These are phyloP conservation scores for Spatulosminthurus flaviceps DNA, from an alignment of 2,888 invertebrate genomes.

Conservation along the genomic window DNA sequence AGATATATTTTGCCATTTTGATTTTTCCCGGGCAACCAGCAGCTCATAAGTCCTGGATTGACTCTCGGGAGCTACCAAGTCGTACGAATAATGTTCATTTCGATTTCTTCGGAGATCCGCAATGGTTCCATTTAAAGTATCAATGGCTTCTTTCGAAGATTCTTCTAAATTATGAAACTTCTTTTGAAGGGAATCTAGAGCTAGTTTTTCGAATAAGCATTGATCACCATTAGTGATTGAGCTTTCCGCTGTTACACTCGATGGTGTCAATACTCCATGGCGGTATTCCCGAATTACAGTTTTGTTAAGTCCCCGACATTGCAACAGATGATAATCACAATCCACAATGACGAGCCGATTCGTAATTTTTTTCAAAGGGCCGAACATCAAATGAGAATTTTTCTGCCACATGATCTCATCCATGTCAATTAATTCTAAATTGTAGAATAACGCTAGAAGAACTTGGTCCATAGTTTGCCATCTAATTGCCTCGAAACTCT, in stretches of 20 bases:
- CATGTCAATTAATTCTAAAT: neutral
- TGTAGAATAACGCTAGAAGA: neutral
- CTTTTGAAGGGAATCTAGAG: neutral
- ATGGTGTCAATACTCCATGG: neutral
- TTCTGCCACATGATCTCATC: neutral
- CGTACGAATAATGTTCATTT: neutral
- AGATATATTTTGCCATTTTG: neutral
- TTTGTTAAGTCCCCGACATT: neutral
- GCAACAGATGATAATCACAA: neutral
- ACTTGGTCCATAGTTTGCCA: conserved; percentile 5
- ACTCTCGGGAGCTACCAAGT: neutral
- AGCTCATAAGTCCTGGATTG: too few species aligned
- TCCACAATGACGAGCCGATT: neutral
- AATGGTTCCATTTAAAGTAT: neutral
- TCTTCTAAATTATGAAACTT: neutral
- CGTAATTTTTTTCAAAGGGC: neutral
- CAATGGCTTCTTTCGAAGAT: neutral
- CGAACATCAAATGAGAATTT: neutral
- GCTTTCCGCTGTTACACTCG: neutral
- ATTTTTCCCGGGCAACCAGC: too few species aligned
- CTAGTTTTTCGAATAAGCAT: neutral
- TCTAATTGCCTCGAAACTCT: neutral
- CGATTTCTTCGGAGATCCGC: neutral
- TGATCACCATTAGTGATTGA: neutral
- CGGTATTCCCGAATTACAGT: neutral